Evolutionary conservation across 2,888 invertebrate genomes (phyloP).

Genomic region (Salticus scenicus): DNA sequence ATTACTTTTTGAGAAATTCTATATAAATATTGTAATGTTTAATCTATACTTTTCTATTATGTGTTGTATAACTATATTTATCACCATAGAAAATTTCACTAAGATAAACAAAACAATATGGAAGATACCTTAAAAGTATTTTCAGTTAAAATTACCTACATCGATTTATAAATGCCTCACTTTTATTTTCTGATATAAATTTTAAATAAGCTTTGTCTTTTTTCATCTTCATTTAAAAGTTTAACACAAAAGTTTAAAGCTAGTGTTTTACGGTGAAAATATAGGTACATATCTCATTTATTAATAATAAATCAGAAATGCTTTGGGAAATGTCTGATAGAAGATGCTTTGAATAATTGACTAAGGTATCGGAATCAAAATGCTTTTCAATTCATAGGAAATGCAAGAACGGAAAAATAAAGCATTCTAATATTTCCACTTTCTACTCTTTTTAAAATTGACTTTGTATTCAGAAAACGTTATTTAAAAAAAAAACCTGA

Average conservation of each 20-base stretch:
- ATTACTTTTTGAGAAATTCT: too few relatives aligned
- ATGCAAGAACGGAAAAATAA: not conserved
- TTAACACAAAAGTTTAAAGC: not conserved
- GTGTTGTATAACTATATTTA: too few relatives aligned
- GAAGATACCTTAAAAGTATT: too few relatives aligned
- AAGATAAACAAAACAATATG: too few relatives aligned
- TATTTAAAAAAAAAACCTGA: not conserved
- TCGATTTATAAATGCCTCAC: too few relatives aligned
- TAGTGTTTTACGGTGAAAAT: not conserved
- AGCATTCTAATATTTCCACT: not conserved
- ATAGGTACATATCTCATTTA: not conserved
- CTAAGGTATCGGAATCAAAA: not conserved
- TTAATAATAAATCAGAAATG: slow-evolving; percentile 15
- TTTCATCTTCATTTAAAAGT: too few relatives aligned
- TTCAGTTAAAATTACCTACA: too few relatives aligned
- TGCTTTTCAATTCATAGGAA: slow-evolving; percentile 1
- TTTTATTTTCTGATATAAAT: too few relatives aligned
- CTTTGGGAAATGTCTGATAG: not conserved
- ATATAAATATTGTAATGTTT: too few relatives aligned
- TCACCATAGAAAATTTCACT: too few relatives aligned
- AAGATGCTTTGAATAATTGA: slow-evolving; percentile 6
- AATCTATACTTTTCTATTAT: too few relatives aligned
- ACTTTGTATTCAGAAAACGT: slow-evolving; percentile 6
- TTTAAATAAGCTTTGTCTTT: too few relatives aligned
- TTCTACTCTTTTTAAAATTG: not conserved